Base-by-base conservation (phyloP, 2,888 invertebrate species). In the Cheilosia urbana region DNA sequence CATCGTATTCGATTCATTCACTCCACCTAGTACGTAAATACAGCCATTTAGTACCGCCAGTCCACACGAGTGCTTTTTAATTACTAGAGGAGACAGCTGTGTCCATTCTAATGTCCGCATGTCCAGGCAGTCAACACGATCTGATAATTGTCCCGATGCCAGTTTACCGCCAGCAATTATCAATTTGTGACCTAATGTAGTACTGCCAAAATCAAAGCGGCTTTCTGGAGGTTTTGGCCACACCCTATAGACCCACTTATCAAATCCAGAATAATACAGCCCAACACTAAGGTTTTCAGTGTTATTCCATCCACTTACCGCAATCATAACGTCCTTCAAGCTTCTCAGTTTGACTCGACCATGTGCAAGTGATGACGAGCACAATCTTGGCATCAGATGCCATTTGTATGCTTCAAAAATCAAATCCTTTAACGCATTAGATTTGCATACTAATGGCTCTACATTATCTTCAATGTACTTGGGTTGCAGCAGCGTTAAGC, bases 121-220 rank as follows among this genome's bases (percentile, higher is more conserved):
- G 19, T 51, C 51, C 4, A 51, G 15, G 5, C 51, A 51, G 51
- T 51, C 51, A 24, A 51, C 51, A 2, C 51, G 51, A 51, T 51
- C 19, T 3, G 51, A 17, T 4, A 51, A 4, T 13, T 19, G 2
- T 15, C 51, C 51, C 3, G 51, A 51, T 21, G 11, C 4, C 15
- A 51, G 24, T 3, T 21, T 21, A 6, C 51, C 51, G 0, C 51
- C 51, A 4, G 51, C 51, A 24, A 51, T 24, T 13, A 51, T 51
- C 13, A 19, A 51, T 15, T 51, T 51, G 21, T 5, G 13, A 0
- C 15, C 51, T 4, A 51, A n/a, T 9, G 51, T 51, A 13, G 51
- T 51, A 15, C 21, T 21, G 13, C 51, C 51, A 51, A 51, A 51
- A 11, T 17, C 2, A 3, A 13, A 0, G 9, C 51, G 51, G n/a